Evolutionary conservation across 2,113 vertebrate genomes (phyloP).

Genomic region (Paramisgurnus dabryanus): DNA sequence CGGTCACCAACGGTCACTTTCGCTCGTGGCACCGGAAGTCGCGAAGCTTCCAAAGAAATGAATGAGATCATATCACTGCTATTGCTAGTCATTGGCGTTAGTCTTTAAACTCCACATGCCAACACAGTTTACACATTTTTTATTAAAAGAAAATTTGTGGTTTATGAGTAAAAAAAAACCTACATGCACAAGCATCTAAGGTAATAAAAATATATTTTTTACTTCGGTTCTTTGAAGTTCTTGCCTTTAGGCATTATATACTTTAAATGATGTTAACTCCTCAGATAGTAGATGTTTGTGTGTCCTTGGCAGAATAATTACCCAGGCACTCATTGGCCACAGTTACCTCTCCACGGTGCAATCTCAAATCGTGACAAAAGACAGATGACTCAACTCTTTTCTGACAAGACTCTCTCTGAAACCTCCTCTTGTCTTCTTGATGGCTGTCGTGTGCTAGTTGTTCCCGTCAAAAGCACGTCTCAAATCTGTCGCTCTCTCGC

Average conservation of each 20-base stretch:
- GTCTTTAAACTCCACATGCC: too few species aligned
- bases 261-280: constrained; percentile 9
- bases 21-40: too few species aligned
- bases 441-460: constrained; percentile 61
- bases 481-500: constrained; percentile 41
- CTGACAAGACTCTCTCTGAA: constrained; percentile 52
- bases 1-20: too few species aligned
- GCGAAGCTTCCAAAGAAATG: too few species aligned
- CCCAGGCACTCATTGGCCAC: neutral
- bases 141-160: neutral
- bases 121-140: too few species aligned
- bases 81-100: too few species aligned
- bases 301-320: constrained; percentile 26
- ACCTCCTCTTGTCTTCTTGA: constrained; percentile 67
- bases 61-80: too few species aligned
- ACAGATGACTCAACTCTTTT: constrained; percentile 51
- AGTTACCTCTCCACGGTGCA: constrained; percentile 39
- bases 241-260: constrained; percentile 21
- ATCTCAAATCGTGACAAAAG: constrained; percentile 55
- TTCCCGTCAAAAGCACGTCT: constrained; percentile 28
- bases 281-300: constrained; percentile 23
- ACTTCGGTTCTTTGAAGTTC: neutral
- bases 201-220: neutral
- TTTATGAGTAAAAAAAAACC: too few species aligned
- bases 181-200: neutral